A percentile compares a stretch with the other conserved stretches of the same genome.
Evolutionary conservation across 2,113 vertebrate genomes (phyloP).

Genomic region (Okapia johnstoni): DNA sequence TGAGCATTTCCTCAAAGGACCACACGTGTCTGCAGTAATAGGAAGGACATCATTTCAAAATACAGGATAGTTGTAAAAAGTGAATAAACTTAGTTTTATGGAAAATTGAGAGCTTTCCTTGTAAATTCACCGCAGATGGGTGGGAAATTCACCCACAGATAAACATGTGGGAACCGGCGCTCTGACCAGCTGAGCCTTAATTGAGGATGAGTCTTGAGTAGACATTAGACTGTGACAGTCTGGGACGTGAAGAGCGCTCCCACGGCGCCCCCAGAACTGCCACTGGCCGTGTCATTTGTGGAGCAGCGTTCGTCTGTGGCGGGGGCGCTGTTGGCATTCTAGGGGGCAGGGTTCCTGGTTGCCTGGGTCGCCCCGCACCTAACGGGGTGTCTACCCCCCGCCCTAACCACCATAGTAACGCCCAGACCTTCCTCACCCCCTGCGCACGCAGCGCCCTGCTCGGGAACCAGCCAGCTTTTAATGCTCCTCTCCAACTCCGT

Average conservation of each 20-base stretch:
- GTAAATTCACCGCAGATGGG: background rate
- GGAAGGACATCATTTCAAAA: background rate
- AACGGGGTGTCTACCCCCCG: rapidly evolving
- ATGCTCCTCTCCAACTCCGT: background rate
- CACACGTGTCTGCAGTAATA: background rate
- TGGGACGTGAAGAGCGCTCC: rapidly evolving
- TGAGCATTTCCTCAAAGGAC: background rate
- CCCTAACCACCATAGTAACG: background rate
- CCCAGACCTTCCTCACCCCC: background rate
- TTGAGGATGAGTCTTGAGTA: background rate
- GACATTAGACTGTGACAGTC: background rate
- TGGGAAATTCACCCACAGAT: background rate
- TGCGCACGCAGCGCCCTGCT: rapidly evolving
- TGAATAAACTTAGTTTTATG: background rate
- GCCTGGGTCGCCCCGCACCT: background rate
- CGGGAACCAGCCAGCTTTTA: background rate
- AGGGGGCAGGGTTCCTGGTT: too few relatives aligned
- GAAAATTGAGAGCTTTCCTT: background rate
- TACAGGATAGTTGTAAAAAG: too few relatives aligned
- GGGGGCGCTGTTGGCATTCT: background rate
- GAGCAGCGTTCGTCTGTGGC: rapidly evolving
- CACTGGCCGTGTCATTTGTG: rapidly evolving
- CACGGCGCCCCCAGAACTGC: rapidly evolving
- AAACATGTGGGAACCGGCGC: rapidly evolving
- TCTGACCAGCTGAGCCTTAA: background rate